Evolutionary conservation across 1,140 invertebrate genomes (phyloP), one percentile per base, ranked within the genome.

Genomic region (Physella acuta): DNA sequence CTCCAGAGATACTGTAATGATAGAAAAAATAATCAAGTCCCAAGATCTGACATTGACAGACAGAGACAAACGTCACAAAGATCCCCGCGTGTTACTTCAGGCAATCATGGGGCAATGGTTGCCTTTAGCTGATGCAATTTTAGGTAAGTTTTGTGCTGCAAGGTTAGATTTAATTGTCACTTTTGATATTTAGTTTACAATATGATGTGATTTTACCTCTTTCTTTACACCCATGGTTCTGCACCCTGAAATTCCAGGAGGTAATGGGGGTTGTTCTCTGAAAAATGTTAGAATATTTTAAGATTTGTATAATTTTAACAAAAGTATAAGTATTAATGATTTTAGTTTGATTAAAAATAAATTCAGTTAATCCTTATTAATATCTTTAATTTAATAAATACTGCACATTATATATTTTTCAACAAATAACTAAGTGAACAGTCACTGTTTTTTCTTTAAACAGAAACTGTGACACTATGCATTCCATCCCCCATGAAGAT

Each of bases 91-190:
- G 2, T 90, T 93, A 79, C 84, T 97, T 0, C 91, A 93, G 81
- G 90, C 91, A 0, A 89, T 98, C 28, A 91, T 91, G 80, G 90
- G 89, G 30, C 91, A 94, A 74, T 99, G 96, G 96, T 86, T 97
- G 24, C 94, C 95, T 31, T 84, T 98, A 36, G 91, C 95, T 17
- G 84, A 86, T 58, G 89, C 92, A 44, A 90, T 95, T 17, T 84
- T 97, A 28, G 81, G 87, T 88, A 78, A n/a, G n/a, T n/a, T n/a
- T n/a, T n/a, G n/a, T n/a, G n/a, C n/a, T n/a, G n/a, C n/a, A n/a
- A n/a, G n/a, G n/a, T n/a, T n/a, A n/a, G n/a, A n/a, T n/a, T n/a
- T n/a, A n/a, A n/a, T n/a, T n/a, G n/a, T n/a, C n/a, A n/a, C n/a
- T n/a, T n/a, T n/a, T n/a, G n/a, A n/a, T n/a, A n/a, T n/a, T n/a